These are phyloP conservation scores for Lipotes vexillifer DNA, from an alignment of 2,113 vertebrate genomes.

Conservation along the genomic window DNA sequence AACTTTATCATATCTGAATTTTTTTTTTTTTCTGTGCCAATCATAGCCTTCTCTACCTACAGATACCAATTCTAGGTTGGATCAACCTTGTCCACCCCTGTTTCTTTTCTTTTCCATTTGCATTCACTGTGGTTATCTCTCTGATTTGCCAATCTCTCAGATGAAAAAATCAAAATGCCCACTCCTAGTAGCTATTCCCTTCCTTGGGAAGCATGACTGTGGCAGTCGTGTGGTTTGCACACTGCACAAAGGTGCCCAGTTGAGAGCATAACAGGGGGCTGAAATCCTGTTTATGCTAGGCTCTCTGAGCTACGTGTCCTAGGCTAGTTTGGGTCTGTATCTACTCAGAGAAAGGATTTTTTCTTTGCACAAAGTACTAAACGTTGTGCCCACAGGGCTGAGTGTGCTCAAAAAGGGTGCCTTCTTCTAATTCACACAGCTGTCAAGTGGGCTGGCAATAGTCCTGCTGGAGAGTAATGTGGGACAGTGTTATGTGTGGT, in stretches of 20 bases:
- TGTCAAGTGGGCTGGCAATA: not conserved
- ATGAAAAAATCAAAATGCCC: not conserved
- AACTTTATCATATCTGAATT: not conserved
- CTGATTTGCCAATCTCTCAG: not conserved
- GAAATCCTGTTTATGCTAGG: not conserved
- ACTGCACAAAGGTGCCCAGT: too few species aligned
- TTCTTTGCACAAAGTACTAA: not conserved
- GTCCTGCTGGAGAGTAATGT: not conserved
- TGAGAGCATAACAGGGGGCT: not conserved
- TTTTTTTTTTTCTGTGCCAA: not conserved
- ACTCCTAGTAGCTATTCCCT: not conserved
- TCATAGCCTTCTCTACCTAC: not conserved
- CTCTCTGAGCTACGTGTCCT: not conserved
- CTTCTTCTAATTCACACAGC: not conserved
- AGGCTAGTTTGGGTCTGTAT: not conserved
- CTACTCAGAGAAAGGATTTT: not conserved
- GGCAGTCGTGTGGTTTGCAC: not conserved
- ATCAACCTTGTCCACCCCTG: not conserved
- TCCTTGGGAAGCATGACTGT: not conserved
- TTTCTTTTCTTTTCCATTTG: not conserved
- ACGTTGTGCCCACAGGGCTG: not conserved
- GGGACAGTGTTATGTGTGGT: not conserved
- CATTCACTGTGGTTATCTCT: not conserved
- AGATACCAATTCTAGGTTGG: not conserved
- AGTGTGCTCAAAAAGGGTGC: not conserved